These are phyloP conservation scores for Oreochromis niloticus DNA, from an alignment of 2,113 vertebrate species.

Conservation along the genomic window DNA sequence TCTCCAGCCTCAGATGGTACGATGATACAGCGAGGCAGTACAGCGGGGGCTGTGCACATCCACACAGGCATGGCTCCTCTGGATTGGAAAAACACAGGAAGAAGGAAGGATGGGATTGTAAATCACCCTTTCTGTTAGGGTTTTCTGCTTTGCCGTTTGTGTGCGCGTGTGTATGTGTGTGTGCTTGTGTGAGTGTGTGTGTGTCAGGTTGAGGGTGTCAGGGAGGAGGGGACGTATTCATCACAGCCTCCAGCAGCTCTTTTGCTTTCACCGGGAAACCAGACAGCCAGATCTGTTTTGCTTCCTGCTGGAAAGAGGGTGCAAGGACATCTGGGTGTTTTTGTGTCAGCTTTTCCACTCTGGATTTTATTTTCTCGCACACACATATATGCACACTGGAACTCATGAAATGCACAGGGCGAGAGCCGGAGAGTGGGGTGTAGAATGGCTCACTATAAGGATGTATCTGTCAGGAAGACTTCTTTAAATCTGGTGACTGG, in stretches of 20 bases:
- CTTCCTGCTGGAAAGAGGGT: conserved; percentile 56
- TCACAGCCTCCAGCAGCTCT: conserved; percentile 54
- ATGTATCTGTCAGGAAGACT: conserved; percentile 71
- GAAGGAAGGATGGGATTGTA: conserved; percentile 45
- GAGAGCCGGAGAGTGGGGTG: conserved; percentile 45
- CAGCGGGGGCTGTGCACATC: conserved; percentile 64
- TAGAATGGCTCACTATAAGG: conserved; percentile 77
- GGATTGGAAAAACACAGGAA: conserved; percentile 58
- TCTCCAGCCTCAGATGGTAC: conserved; percentile 57
- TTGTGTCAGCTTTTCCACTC: conserved; percentile 38
- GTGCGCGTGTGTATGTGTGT: neutral
- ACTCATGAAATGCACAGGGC: conserved; percentile 58
- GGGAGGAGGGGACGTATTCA: conserved; percentile 57
- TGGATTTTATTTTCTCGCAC: conserved; percentile 46
- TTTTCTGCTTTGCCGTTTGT: conserved; percentile 3
- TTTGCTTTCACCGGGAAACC: conserved; percentile 49
- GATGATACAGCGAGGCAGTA: conserved; percentile 74
- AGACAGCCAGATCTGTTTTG: conserved; percentile 61
- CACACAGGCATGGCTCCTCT: conserved; percentile 60
- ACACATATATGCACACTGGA: conserved; percentile 22
- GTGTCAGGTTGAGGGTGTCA: conserved; percentile 24
- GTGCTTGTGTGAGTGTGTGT: conserved; percentile 24
- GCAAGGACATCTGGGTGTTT: conserved; percentile 22
- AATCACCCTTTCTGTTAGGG: conserved; percentile 44
- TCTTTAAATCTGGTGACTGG: conserved; percentile 78